phyloP scores from a whole-genome alignment of 64 coral and sea anemone genomes.

The Astreopora myriophthalma region DNA sequence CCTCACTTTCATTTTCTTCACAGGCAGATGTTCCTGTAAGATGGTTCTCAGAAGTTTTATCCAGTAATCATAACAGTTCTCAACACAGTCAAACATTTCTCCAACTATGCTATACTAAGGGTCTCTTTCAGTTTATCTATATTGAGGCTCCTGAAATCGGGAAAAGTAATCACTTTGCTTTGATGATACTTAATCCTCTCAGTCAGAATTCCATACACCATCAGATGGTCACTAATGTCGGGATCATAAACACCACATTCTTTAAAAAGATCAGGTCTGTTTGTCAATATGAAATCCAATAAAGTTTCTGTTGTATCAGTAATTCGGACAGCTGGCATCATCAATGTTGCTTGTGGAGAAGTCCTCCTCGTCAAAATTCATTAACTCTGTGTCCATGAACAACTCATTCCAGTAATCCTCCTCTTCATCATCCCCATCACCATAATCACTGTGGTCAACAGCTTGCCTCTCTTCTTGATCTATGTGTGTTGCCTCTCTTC shows the following conservation, averaged over 20 bases:
- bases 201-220: neutral
- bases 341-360: too few relatives aligned
- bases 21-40: neutral
- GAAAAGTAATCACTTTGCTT: conserved; percentile 17
- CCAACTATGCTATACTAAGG: neutral
- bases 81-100: neutral
- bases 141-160: neutral
- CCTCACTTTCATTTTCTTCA: conserved; percentile 11
- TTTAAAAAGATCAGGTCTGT: conserved; percentile 10
- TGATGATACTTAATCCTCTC: conserved; percentile 5
- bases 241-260: conserved; percentile 13
- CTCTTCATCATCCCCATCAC: too few relatives aligned
- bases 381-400: too few relatives aligned
- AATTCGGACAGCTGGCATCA: neutral
- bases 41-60: neutral
- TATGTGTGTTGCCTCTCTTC: too few relatives aligned
- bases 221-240: neutral
- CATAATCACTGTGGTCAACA: too few relatives aligned
- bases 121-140: conserved; percentile 10
- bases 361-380: too few relatives aligned
- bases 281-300: conserved; percentile 20
- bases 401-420: too few relatives aligned
- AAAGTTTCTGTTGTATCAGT: conserved; percentile 1
- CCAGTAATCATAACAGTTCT: neutral
- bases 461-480: too few relatives aligned